These are phyloP conservation scores for Drosophila takahashii DNA, from an alignment of 1,140 invertebrate species.

Conservation along the genomic window DNA sequence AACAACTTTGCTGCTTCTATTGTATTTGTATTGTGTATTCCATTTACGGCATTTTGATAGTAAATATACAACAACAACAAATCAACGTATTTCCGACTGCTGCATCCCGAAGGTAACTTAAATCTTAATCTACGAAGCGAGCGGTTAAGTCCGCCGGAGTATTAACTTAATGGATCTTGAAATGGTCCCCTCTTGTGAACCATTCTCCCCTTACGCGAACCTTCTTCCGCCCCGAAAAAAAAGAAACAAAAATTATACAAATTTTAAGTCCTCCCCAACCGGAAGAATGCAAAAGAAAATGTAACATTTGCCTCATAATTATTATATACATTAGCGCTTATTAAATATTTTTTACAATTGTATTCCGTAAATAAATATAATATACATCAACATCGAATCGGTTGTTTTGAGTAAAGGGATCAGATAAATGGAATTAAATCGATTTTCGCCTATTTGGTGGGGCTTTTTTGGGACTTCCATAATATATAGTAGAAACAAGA, in stretches of 20 bases:
- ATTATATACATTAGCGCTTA: conserved; percentile 64
- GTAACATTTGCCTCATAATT: conserved; percentile 74
- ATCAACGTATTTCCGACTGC: conserved; percentile 26
- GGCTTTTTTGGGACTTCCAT: too few species aligned
- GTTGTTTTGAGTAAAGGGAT: background rate
- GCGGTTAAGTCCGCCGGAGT: background rate
- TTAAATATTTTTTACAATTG: conserved; percentile 75
- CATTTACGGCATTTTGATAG: conserved; percentile 48
- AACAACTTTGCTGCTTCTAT: conserved; percentile 28
- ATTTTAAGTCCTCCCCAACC: background rate
- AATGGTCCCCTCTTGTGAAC: conserved; percentile 6
- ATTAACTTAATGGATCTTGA: conserved; percentile 8
- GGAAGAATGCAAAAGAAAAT: conserved; percentile 48
- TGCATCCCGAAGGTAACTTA: conserved; percentile 13
- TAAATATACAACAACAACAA: conserved; percentile 40
- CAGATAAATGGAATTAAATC: too few species aligned
- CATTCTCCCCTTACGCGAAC: conserved; percentile 1
- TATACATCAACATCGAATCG: conserved; percentile 39
- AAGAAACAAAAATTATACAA: background rate
- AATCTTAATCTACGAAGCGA: conserved; percentile 9
- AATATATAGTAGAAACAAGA: too few species aligned
- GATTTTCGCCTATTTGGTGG: too few species aligned
- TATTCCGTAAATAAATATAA: conserved; percentile 65
- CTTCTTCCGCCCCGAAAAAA: conserved; percentile 44
- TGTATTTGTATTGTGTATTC: conserved; percentile 59